Percentiles rank a stretch among this genome's conserved stretches.
Evolutionary conservation across 1,140 invertebrate genomes (phyloP).

Genomic region (Pararge aegeria): DNA sequence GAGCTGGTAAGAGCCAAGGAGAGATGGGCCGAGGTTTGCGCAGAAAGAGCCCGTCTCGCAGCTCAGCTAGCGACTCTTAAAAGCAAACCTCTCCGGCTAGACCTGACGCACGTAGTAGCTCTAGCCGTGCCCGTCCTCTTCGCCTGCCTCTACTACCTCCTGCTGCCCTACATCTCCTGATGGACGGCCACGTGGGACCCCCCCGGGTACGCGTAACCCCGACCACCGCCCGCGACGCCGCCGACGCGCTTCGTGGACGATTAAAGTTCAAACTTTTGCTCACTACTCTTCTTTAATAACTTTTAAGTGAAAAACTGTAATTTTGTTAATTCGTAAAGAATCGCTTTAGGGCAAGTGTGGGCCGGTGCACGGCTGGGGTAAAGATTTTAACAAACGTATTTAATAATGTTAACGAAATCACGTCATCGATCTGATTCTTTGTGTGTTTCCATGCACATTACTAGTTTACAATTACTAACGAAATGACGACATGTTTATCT

Average conservation of each 20-base stretch:
- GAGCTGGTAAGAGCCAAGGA: constrained; percentile 75
- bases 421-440: no score
- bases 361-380: no score
- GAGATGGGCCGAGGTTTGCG: constrained; percentile 65
- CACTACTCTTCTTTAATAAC: constrained; percentile 32
- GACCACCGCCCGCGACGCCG: constrained; percentile 29
- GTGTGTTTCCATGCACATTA: no score
- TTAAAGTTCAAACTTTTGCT: constrained; percentile 38
- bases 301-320: no score
- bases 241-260: constrained; percentile 23
- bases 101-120: constrained; percentile 31
- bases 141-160: constrained; percentile 47
- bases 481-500: no score
- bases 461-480: no score
- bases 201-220: constrained; percentile 62
- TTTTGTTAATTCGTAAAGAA: no score
- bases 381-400: no score
- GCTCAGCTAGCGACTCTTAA: constrained; percentile 55
- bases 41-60: constrained; percentile 62
- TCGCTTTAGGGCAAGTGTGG: no score
- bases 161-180: constrained; percentile 73
- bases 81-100: constrained; percentile 41
- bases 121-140: constrained; percentile 45
- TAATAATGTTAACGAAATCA: no score
- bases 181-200: constrained; percentile 78